These are phyloP conservation scores for Ophion ventricosus DNA, from an alignment of 2,888 invertebrate genomes.

Conservation along the genomic window DNA sequence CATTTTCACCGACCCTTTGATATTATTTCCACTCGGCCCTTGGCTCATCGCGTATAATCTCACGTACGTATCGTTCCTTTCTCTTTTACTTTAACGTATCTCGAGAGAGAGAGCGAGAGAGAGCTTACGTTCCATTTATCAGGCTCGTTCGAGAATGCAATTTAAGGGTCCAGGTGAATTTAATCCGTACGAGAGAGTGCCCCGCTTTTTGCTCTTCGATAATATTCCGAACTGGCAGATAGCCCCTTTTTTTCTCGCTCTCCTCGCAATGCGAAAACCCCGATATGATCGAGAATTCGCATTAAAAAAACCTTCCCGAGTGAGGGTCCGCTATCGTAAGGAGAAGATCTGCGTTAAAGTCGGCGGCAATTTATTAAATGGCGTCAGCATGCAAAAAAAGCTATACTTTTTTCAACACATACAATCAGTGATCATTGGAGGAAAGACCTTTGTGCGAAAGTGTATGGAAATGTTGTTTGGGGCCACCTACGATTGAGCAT, in stretches of 20 bases:
- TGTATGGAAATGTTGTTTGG: neutral
- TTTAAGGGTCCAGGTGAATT: constrained; percentile 37
- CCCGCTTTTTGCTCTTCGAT: constrained; percentile 30
- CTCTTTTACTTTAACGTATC: constrained; percentile 21
- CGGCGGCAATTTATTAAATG: neutral
- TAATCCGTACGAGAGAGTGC: constrained; percentile 36
- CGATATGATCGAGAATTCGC: constrained; percentile 29
- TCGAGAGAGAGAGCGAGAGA: neutral
- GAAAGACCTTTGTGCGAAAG: neutral
- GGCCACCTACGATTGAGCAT: too few relatives aligned
- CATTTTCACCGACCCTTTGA: constrained; percentile 47
- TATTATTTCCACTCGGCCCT: constrained; percentile 18
- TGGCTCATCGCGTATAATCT: constrained; percentile 40
- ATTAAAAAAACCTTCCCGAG: constrained; percentile 16
- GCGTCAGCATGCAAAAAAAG: neutral
- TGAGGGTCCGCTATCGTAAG: neutral
- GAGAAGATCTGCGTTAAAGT: neutral
- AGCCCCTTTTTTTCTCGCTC: constrained; percentile 19
- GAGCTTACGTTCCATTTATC: constrained; percentile 47
- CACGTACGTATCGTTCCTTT: constrained; percentile 26
- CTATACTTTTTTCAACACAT: neutral
- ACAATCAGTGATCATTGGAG: neutral
- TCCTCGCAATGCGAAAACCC: constrained; percentile 2
- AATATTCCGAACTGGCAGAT: constrained; percentile 28
- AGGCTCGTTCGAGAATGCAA: constrained; percentile 47